Evolutionary conservation across 92 coral and sea anemone genomes (phyloP).

Genomic region (Phymanthus crucifer): DNA sequence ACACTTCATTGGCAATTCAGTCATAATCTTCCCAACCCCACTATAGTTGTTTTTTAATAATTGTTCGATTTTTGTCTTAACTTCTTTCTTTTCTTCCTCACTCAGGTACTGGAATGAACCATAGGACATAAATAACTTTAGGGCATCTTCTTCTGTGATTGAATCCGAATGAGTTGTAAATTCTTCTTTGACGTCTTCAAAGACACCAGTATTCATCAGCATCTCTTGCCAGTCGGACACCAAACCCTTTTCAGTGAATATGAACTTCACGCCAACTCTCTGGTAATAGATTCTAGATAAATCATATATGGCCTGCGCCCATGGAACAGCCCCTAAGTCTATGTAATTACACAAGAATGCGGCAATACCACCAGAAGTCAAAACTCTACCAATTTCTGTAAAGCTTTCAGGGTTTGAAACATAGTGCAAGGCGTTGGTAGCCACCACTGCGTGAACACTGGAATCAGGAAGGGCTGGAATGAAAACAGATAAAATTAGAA

Average conservation of each 20-base stretch:
- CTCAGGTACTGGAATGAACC: constrained; percentile 20
- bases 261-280: constrained; percentile 13
- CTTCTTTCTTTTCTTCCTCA: constrained; percentile 16
- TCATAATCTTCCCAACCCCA: constrained; percentile 15
- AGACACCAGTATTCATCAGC: neutral
- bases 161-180: constrained; percentile 12
- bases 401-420: constrained; percentile 23
- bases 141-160: constrained; percentile 24
- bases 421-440: constrained; percentile 23
- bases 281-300: constrained; percentile 10
- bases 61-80: neutral
- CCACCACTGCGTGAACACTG: constrained; percentile 24
- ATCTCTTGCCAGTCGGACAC: neutral
- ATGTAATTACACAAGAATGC: constrained; percentile 28
- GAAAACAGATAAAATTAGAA: neutral
- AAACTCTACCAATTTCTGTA: constrained; percentile 15
- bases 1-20: constrained; percentile 17
- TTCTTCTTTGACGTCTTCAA: constrained; percentile 1
- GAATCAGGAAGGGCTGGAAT: constrained; percentile 17
- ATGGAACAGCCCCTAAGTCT: constrained; percentile 10
- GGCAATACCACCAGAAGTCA: constrained; percentile 19
- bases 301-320: constrained; percentile 19
- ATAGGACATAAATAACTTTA: constrained; percentile 19
- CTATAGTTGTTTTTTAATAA: constrained; percentile 15
- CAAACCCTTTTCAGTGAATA: neutral